Evolutionary conservation across 1,140 invertebrate genomes (phyloP).

Genomic region (Elymnias hypermnestra): DNA sequence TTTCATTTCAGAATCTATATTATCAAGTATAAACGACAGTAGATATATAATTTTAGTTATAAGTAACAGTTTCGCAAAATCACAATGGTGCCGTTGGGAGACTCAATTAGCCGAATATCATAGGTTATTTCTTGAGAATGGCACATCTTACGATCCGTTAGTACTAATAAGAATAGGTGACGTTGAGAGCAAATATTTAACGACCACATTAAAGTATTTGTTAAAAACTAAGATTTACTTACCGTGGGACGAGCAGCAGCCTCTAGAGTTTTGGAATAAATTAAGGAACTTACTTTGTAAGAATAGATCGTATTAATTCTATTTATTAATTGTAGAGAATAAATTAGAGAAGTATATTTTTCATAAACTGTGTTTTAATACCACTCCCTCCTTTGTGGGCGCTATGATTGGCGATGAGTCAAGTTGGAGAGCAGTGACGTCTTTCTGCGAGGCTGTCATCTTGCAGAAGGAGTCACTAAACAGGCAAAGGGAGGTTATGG

Average conservation of each 20-base stretch:
- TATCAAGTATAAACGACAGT: conserved; percentile 77
- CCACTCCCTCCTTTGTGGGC: too few relatives aligned
- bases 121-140: conserved; percentile 71
- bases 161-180: conserved; percentile 78
- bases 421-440: too few relatives aligned
- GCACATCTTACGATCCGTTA: conserved; percentile 70
- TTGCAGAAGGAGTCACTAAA: too few relatives aligned
- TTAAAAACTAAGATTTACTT: conserved; percentile 80
- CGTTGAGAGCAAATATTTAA: conserved; percentile 72
- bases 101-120: conserved; percentile 78
- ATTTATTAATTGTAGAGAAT: too few relatives aligned
- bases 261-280: conserved; percentile 75
- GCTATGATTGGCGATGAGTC: too few relatives aligned
- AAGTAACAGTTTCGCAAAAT: conserved; percentile 79
- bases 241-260: conserved; percentile 72
- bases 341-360: too few relatives aligned
- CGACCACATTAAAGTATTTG: conserved; percentile 77
- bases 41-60: conserved; percentile 79
- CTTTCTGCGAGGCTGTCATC: too few relatives aligned
- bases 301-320: conserved; percentile 14
- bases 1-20: conserved; percentile 78
- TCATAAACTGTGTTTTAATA: too few relatives aligned
- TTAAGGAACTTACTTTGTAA: conserved; percentile 46
- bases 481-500: too few relatives aligned
- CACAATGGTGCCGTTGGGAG: conserved; percentile 83